A percentile compares a stretch with the other conserved stretches of the same genome.
phyloP scores from a whole-genome alignment of 2,797 vertebrate species.

The Margarornis squamiger region DNA sequence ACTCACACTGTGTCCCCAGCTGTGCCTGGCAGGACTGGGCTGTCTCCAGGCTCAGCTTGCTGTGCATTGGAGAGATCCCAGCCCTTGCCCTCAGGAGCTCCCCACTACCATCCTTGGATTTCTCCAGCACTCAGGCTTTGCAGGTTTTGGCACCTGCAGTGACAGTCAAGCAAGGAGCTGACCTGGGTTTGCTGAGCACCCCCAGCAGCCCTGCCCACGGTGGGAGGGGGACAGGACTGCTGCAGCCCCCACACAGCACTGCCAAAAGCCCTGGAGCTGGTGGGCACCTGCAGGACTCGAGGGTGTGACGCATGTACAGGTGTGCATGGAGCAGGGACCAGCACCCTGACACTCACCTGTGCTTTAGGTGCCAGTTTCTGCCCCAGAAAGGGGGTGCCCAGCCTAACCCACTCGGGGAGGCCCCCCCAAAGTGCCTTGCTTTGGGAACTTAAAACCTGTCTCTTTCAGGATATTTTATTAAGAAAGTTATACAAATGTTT shows the following conservation, averaged over 20 bases:
- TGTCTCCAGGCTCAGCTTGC: not conserved
- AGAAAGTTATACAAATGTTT: slow-evolving; percentile 77
- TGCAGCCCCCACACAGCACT: not conserved
- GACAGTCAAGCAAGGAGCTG: not conserved
- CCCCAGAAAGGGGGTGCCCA: not conserved
- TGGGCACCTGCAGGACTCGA: not conserved
- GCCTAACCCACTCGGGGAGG: not conserved
- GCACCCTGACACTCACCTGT: not conserved
- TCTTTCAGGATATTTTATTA: slow-evolving; percentile 71
- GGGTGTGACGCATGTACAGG: not conserved
- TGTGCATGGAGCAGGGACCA: not conserved
- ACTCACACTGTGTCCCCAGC: fast-evolving
- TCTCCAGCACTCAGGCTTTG: not conserved
- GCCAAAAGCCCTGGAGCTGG: not conserved
- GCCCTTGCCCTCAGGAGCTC: not conserved
- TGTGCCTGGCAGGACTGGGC: not conserved
- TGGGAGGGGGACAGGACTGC: not conserved
- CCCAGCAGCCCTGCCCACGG: not conserved
- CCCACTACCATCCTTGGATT: fast-evolving
- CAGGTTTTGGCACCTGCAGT: not conserved
- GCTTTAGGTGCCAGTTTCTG: not conserved
- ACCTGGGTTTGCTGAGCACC: not conserved
- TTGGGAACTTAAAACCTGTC: slow-evolving; percentile 52
- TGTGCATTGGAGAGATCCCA: not conserved
- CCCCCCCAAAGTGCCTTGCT: slow-evolving; percentile 67